These are phyloP conservation scores for Xiphorhynchus erythropygius DNA, from an alignment of 2,797 vertebrate genomes.

Conservation along the genomic window DNA sequence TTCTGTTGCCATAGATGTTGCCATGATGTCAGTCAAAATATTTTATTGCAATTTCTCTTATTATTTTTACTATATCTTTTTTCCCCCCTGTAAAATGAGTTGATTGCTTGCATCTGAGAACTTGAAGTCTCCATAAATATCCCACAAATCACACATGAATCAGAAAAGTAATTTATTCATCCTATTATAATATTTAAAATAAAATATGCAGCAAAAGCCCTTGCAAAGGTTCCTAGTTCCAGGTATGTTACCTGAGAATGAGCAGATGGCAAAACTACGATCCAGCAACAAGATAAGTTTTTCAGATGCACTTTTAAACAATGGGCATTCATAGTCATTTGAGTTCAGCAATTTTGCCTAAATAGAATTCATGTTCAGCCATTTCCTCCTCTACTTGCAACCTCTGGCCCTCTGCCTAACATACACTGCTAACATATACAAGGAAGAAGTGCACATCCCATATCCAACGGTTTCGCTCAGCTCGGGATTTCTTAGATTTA, in stretches of 20 bases:
- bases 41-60: not conserved
- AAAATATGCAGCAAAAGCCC: not conserved
- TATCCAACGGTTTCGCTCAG: not conserved
- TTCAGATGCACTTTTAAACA: not conserved
- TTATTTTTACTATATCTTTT: not conserved
- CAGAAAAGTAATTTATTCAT: not conserved
- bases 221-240: not conserved
- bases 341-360: not conserved
- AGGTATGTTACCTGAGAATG: not conserved
- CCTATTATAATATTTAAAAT: not conserved
- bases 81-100: not conserved
- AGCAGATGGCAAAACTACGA: not conserved
- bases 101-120: not conserved
- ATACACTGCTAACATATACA: not conserved
- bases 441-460: not conserved
- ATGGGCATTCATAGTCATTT: not conserved
- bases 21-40: not conserved
- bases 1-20: not conserved
- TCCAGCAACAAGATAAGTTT: not conserved
- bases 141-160: not conserved
- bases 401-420: not conserved
- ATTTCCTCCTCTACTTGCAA: not conserved
- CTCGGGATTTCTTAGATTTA: not conserved
- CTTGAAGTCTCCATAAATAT: not conserved
- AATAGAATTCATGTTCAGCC: not conserved